Percentiles rank a stretch among this genome's conserved stretches.
These are phyloP conservation scores for Hermaeophaga mercurialis DNA, from an alignment of 2,888 invertebrate species.

Conservation along the genomic window DNA sequence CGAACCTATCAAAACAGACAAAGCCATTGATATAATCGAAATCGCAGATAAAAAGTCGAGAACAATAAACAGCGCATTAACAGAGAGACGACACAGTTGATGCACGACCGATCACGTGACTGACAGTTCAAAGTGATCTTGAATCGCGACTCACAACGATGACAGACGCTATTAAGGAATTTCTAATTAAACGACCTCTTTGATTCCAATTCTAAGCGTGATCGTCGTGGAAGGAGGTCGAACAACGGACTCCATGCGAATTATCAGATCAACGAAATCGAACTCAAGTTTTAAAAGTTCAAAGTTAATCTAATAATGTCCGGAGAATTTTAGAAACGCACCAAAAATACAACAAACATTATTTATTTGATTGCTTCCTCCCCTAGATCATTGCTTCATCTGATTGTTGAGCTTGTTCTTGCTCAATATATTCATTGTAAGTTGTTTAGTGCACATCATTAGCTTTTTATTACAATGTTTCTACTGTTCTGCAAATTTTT, in stretches of 20 bases:
- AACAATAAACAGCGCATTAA: constrained; percentile 54
- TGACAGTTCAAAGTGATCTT: constrained; percentile 43
- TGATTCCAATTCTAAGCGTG: constrained; percentile 35
- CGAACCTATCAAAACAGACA: constrained; percentile 13
- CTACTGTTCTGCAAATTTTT: too few relatives aligned
- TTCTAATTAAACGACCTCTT: constrained; percentile 47
- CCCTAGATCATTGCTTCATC: too few relatives aligned
- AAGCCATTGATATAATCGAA: constrained; percentile 20
- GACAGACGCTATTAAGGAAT: constrained; percentile 48
- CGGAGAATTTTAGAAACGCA: too few relatives aligned
- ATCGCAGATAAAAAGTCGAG: constrained; percentile 31
- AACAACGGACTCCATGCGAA: constrained; percentile 2
- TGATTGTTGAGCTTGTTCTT: too few relatives aligned
- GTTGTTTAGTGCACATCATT: too few relatives aligned
- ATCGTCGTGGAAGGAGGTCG: constrained; percentile 33
- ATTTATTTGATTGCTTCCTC: too few relatives aligned
- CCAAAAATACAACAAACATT: too few relatives aligned
- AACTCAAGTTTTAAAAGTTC: too few relatives aligned
- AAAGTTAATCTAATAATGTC: too few relatives aligned
- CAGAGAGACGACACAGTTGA: constrained; percentile 49
- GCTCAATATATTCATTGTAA: too few relatives aligned
- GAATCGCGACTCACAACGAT: constrained; percentile 25
- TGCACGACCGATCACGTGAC: constrained; percentile 54
- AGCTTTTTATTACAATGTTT: too few relatives aligned
- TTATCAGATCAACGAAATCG: too few relatives aligned